phyloP scores from a whole-genome alignment of 2,888 invertebrate genomes.

The Agrotis puta region DNA sequence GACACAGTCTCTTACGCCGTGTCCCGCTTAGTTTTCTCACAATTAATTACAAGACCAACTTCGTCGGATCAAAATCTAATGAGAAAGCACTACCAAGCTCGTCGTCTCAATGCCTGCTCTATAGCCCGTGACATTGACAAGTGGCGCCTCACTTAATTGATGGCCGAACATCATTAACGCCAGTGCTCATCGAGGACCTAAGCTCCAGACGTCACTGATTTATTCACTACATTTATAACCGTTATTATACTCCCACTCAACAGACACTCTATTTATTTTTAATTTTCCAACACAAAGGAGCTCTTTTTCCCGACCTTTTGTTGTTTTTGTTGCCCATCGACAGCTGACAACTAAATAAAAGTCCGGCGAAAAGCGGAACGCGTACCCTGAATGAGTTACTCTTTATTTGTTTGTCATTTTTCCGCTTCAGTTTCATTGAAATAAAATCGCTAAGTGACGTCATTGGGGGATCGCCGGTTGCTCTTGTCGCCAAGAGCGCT shows the following conservation, averaged over 20 bases:
- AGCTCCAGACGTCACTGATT: constrained; percentile 51
- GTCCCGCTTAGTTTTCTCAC: constrained; percentile 36
- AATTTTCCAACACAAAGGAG: constrained; percentile 48
- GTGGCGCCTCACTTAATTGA: constrained; percentile 62
- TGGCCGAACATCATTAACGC: constrained; percentile 65
- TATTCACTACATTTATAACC: constrained; percentile 48
- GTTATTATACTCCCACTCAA: constrained; percentile 31
- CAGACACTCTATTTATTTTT: constrained; percentile 48
- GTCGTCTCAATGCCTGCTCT: constrained; percentile 37
- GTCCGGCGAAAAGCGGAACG: constrained; percentile 27
- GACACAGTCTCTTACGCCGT: constrained; percentile 1
- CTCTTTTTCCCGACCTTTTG: constrained; percentile 30
- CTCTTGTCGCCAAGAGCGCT: constrained; percentile 1
- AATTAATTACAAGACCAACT: constrained; percentile 58
- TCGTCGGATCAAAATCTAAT: constrained; percentile 39
- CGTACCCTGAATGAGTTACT: constrained; percentile 39
- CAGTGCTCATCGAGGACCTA: constrained; percentile 40
- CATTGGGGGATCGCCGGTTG: constrained; percentile 1
- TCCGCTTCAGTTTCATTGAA: constrained; percentile 32
- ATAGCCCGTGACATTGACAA: constrained; percentile 54
- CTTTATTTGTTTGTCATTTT: constrained; percentile 61
- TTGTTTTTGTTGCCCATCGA: constrained; percentile 42
- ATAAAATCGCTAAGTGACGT: constrained; percentile 32
- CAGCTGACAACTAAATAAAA: constrained; percentile 48
- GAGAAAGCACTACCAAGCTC: constrained; percentile 36